Conservation (phyloP, 2,113 vertebrate genomes). For the Planiliza haematocheilus region DNA sequence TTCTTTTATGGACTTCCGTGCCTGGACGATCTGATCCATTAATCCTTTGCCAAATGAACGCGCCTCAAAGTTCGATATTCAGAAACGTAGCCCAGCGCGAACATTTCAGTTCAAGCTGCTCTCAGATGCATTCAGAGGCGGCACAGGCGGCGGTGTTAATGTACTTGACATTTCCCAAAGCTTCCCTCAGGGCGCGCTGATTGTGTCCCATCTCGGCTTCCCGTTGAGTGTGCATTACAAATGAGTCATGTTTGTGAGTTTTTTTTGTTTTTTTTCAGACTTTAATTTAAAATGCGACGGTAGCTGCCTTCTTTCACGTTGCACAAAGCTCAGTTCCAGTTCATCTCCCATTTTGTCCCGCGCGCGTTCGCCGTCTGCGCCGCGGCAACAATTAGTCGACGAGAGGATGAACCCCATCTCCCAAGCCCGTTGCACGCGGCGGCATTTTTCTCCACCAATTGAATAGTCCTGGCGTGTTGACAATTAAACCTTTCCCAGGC, state of each 20-base stretch:
- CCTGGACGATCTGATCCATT: too few relatives aligned
- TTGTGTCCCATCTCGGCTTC: conserved; percentile 34
- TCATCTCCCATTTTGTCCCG: conserved; percentile 9
- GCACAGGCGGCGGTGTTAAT: conserved; percentile 52
- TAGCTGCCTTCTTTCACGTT: not conserved
- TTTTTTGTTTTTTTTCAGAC: conserved; percentile 6
- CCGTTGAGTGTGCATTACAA: conserved; percentile 10
- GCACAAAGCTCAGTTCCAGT: not conserved
- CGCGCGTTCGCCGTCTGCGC: not conserved
- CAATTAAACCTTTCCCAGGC: conserved; percentile 27
- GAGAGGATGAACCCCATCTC: not conserved
- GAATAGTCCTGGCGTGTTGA: conserved; percentile 12
- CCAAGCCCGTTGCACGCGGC: not conserved
- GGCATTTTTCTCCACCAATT: not conserved
- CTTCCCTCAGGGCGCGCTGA: conserved; percentile 40
- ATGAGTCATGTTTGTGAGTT: conserved; percentile 18
- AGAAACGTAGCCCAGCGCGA: not conserved
- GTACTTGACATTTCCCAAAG: conserved; percentile 67
- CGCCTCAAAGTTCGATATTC: conserved; percentile 23
- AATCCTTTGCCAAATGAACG: conserved; percentile 18
- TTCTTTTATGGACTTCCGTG: too few relatives aligned
- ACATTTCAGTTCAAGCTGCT: conserved; percentile 25
- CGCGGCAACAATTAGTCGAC: not conserved
- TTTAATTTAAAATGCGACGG: conserved; percentile 22
- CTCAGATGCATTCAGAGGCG: conserved; percentile 44